Base-by-base conservation (phyloP, 2,888 invertebrate genomes). In the Diploptera punctata region DNA sequence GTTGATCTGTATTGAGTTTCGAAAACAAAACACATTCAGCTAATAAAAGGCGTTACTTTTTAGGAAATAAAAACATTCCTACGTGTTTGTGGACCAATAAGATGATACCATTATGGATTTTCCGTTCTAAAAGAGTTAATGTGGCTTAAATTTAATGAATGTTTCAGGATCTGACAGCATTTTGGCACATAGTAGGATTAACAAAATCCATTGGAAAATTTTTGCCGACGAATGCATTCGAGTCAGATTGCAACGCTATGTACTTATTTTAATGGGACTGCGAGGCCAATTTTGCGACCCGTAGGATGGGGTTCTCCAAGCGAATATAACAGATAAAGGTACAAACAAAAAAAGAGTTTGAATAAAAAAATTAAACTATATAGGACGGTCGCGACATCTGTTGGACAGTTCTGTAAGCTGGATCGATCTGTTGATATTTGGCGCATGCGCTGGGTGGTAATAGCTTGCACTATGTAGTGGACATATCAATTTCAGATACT, bases 381-480 rank as follows among this genome's bases (percentile, higher is more conserved):
- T 24, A 69, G 57, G 21, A 57, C 33, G 60, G 38, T 69, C 38
- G 38, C 57, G 70, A 43, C 70, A 70, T 70, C 70, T 70, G 61
- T 70, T 43, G 70, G 61, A 54, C n/a, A 13, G 5, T 33, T 26
- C 49, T 18, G 47, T 49, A 43, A 60, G 44, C 70, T 19, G 7
- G 19, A 47, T 49, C 33, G 21, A 38, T 69, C 24, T 43, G 13
- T 43, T 19, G 16, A 49, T 24, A 3, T 24, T 18, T 1, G 1
- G 24, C 70, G 61, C 61, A 57, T 60, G 70, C 31, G 69, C 60
- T 16, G 26, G n/a, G 26, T 57, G 18, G 31, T 57, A n/a, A 29
- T 29, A 57, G 2, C n/a, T 16, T n/a, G 26, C 13, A 57, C 29
- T 29, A 29, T 57, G 57, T 24, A 29, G 57, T 7, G 29, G 29